These are phyloP conservation scores for Elephas maximus DNA, from an alignment of 2,113 vertebrate genomes.

Conservation along the genomic window DNA sequence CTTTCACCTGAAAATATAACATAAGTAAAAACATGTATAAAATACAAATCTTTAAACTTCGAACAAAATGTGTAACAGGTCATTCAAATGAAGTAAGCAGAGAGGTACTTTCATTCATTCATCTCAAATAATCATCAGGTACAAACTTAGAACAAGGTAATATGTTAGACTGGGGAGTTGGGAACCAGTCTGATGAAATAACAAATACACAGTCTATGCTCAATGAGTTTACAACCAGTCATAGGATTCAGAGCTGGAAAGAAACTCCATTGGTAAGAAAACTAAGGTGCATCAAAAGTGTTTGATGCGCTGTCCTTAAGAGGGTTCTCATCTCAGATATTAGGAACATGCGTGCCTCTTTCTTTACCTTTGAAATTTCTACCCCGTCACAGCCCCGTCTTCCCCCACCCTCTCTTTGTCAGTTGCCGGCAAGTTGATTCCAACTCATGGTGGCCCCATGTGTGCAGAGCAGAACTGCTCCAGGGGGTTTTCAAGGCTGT, in stretches of 20 bases:
- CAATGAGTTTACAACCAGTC: neutral
- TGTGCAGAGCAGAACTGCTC: neutral
- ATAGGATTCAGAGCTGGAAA: neutral
- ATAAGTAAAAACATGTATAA: neutral
- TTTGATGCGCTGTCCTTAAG: neutral
- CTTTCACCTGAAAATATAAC: conserved; percentile 13
- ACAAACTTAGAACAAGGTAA: neutral
- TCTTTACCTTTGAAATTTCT: neutral
- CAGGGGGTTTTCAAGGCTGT: neutral
- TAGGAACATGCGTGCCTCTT: neutral
- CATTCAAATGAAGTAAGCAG: neutral
- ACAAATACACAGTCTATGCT: rapidly evolving
- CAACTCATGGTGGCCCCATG: neutral
- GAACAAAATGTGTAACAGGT: neutral
- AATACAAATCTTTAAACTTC: conserved; percentile 47
- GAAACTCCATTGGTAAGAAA: neutral
- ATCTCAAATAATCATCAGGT: neutral
- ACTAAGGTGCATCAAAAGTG: neutral
- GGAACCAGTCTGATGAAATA: neutral
- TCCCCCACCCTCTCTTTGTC: neutral
- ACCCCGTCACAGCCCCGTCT: neutral
- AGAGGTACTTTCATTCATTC: neutral
- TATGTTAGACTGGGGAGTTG: neutral
- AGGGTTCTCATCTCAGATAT: neutral
- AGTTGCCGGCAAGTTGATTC: neutral